These are phyloP conservation scores for Grantiella picta DNA, from an alignment of 2,113 vertebrate genomes.

Conservation along the genomic window DNA sequence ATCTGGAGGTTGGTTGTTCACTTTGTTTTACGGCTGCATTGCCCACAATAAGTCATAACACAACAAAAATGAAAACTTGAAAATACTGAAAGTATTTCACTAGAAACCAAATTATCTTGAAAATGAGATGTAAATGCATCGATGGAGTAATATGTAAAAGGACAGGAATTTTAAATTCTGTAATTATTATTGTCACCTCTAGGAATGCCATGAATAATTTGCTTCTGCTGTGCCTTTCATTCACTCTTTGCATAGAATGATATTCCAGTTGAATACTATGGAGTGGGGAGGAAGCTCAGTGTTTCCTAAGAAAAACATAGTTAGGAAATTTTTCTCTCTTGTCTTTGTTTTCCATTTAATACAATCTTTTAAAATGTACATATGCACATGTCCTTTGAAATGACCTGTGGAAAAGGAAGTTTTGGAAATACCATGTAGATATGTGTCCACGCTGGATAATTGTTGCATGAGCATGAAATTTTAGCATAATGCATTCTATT, in stretches of 20 bases:
- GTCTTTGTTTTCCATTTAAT: not conserved
- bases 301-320: not conserved
- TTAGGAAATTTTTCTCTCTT: not conserved
- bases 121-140: not conserved
- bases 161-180: not conserved
- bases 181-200: not conserved
- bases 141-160: not conserved
- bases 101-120: not conserved
- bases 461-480: not conserved
- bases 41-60: not conserved
- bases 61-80: conserved; percentile 23
- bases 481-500: not conserved
- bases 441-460: not conserved
- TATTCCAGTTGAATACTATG: not conserved
- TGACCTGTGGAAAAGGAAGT: not conserved
- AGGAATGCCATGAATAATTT: not conserved
- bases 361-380: not conserved
- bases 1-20: not conserved
- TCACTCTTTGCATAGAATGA: not conserved
- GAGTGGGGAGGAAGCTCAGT: not conserved
- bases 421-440: not conserved
- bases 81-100: not conserved
- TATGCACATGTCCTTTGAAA: not conserved
- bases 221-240: not conserved
- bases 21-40: not conserved